Conservation (phyloP, 2,113 vertebrate species). For the Callospermophilus lateralis region DNA sequence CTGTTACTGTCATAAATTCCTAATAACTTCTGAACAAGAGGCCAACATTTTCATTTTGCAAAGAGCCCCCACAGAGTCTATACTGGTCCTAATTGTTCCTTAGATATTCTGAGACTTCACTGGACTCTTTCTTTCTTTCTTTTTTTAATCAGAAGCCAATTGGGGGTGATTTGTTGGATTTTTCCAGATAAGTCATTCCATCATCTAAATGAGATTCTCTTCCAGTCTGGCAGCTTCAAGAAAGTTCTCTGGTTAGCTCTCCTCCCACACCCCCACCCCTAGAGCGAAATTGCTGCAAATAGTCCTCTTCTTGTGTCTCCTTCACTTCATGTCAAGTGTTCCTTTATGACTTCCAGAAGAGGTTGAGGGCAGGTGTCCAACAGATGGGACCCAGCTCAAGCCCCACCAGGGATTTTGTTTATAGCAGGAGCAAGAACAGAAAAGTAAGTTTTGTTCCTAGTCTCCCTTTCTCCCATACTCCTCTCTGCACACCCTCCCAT, state of each 20-base stretch:
- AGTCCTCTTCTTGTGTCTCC: slow-evolving; percentile 21
- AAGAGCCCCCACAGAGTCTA: background rate
- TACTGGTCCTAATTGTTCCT: background rate
- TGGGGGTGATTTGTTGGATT: slow-evolving; percentile 3
- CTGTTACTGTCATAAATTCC: background rate
- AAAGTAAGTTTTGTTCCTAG: background rate
- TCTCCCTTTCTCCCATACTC: background rate
- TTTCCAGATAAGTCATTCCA: slow-evolving; percentile 22
- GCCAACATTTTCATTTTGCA: slow-evolving; percentile 3
- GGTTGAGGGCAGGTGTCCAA: slow-evolving; percentile 6
- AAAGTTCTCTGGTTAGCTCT: background rate
- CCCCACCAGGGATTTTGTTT: background rate
- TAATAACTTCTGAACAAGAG: slow-evolving; percentile 1
- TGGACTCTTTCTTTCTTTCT: background rate
- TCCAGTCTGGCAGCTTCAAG: background rate
- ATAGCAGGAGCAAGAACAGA: background rate
- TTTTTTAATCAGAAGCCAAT: background rate
- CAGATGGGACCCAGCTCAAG: background rate
- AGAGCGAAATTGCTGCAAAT: background rate
- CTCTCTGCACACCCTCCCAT: background rate
- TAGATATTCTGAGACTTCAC: background rate
- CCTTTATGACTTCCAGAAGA: slow-evolving; percentile 53
- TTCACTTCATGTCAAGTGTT: slow-evolving; percentile 8
- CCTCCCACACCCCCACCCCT: background rate
- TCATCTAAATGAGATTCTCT: slow-evolving; percentile 6